Evolutionary conservation across 2,797 vertebrate genomes (phyloP).

Genomic region (Poliocrania exsul): DNA sequence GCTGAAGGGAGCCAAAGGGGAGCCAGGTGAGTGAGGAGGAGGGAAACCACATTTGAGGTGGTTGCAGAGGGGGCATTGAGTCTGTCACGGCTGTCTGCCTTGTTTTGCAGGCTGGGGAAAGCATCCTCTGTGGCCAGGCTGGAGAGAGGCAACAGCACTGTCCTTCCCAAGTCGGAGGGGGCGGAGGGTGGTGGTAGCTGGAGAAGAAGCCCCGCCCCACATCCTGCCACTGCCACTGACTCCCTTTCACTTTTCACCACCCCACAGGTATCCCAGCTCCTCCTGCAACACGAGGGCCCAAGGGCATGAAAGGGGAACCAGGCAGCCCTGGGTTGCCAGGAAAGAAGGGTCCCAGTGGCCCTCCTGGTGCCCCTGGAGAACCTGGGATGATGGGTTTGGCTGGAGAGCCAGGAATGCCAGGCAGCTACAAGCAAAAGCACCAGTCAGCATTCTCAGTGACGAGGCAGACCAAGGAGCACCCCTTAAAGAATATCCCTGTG

Average conservation of each 20-base stretch:
- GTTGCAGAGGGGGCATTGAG: accelerated
- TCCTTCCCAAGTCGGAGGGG: background rate
- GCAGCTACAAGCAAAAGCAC: conserved; percentile 67
- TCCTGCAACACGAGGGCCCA: conserved; percentile 18
- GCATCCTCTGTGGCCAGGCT: background rate
- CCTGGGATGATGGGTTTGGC: accelerated
- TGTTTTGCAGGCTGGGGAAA: background rate
- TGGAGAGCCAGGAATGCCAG: conserved; percentile 66
- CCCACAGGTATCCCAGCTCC: conserved; percentile 71
- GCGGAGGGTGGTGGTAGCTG: background rate
- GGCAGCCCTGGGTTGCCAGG: conserved; percentile 74
- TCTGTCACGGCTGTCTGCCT: background rate
- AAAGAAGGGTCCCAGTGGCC: conserved; percentile 76
- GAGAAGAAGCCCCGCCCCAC: background rate
- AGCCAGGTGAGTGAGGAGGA: conserved; percentile 75
- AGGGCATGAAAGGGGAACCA: conserved; percentile 73
- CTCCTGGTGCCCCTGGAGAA: conserved; percentile 44
- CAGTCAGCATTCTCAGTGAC: conserved; percentile 82
- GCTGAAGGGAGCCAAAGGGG: conserved; percentile 81
- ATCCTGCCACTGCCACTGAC: background rate
- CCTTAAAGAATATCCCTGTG: conserved; percentile 40
- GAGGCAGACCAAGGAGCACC: conserved; percentile 53
- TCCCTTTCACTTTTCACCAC: background rate
- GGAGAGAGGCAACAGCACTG: background rate
- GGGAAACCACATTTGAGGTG: background rate